Evolutionary conservation across 2,797 vertebrate genomes (phyloP), one percentile per base, ranked within the genome.

Genomic region (Paedocypris micromegethes): DNA sequence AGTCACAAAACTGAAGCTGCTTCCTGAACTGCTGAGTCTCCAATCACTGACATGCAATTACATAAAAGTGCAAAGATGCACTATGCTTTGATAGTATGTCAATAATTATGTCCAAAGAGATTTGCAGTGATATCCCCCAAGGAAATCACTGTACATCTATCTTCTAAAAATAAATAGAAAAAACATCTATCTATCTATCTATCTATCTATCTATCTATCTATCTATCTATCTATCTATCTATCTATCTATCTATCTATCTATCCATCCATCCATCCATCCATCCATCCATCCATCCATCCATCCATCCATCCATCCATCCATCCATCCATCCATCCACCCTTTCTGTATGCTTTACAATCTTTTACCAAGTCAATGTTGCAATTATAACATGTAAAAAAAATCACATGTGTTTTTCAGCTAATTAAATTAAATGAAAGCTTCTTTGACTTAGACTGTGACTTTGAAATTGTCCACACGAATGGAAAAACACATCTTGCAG

Each of bases 11-110:
- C 48, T 46, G 57, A 39, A 61, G 50, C 44, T 68, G 58, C 38
- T 8, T 47, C 37, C 40, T 60, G 8, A 54, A 59, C 56, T 60
- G 57, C 56, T 68, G 65, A 67, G 47, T 59, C 47, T 59, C 47
- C 58, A 67, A 58, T 6, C 45, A 56, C 55, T 57, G 40, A 51
- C 65, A 51, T 58, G 65, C 55, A 58, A 67, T 67, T 67, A 58
- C 8, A 43, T 38, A 9, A 56, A 48, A 51, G 39, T 38, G 55
- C 65, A 67, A 38, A 51, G 55, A 51, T 50, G 55, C 55, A 51
- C 55, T 58, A 57, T 9, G 44, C 7, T 23, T 58, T 58, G 46
- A 67, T 37, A 50, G 65, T 23, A 44, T 67, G 41, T n/a, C 40
- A 67, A 50, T 67, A 67, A 66, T 46, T n/a, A 43, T 44, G 53